Evolutionary conservation across 30 jellyfish, hydroid and myxozoan genomes (phyloP).

Genomic region (Chrysaora quinquecirrha): DNA sequence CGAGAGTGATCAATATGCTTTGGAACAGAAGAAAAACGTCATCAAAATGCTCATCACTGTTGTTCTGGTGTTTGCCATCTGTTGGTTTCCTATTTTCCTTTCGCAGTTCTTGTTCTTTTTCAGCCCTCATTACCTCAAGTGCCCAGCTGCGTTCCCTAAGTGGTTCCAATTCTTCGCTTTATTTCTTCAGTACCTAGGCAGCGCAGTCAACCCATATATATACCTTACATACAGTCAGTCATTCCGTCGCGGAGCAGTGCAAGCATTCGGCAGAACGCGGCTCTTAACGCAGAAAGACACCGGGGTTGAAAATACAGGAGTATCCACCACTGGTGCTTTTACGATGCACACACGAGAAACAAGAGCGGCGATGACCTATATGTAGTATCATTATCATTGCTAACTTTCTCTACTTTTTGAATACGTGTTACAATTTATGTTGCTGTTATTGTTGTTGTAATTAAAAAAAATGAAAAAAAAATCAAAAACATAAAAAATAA

Average conservation of each 20-base stretch:
- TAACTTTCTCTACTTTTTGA: too few relatives aligned
- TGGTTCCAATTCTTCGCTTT: conserved; percentile 58
- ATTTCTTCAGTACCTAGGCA: conserved; percentile 74
- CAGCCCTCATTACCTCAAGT: conserved; percentile 47
- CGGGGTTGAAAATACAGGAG: neutral
- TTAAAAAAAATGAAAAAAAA: too few relatives aligned
- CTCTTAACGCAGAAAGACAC: neutral
- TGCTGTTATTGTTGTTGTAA: too few relatives aligned
- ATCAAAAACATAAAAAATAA: too few relatives aligned
- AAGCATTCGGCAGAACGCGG: conserved; percentile 7
- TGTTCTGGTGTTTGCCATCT: conserved; percentile 62
- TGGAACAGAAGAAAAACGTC: conserved; percentile 51
- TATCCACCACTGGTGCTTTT: too few relatives aligned
- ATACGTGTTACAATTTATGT: too few relatives aligned
- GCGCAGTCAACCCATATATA: conserved; percentile 78
- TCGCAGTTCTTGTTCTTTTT: conserved; percentile 61
- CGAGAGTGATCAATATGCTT: conserved; percentile 21
- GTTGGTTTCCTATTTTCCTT: conserved; percentile 82
- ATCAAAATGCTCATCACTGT: conserved; percentile 76
- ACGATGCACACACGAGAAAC: too few relatives aligned
- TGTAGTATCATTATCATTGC: too few relatives aligned
- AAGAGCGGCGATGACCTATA: too few relatives aligned
- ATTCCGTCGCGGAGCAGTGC: conserved; percentile 61
- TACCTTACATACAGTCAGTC: conserved; percentile 75
- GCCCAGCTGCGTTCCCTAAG: conserved; percentile 57